These are phyloP conservation scores for Galerucella pusilla DNA, from an alignment of 2,888 invertebrate genomes.

Conservation along the genomic window DNA sequence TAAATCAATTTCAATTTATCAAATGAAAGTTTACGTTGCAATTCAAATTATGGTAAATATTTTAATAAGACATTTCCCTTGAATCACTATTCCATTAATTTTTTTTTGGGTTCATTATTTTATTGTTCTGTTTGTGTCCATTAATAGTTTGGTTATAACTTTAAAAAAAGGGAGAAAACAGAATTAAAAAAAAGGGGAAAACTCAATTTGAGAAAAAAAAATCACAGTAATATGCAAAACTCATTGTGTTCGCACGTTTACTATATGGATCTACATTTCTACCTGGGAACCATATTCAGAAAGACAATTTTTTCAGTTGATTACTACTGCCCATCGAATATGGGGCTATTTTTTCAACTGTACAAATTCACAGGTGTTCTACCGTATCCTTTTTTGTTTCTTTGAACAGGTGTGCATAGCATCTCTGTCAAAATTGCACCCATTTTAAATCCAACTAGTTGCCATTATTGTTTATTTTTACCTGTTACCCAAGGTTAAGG, in stretches of 20 bases:
- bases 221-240: not conserved
- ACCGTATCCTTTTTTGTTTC: constrained; percentile 39
- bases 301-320: constrained; percentile 18
- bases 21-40: no score
- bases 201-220: not conserved
- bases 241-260: constrained; percentile 1
- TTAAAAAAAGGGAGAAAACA: not conserved
- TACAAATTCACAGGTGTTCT: constrained; percentile 43
- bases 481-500: constrained; percentile 5
- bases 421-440: constrained; percentile 38
- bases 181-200: no score
- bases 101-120: no score
- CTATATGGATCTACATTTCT: not conserved
- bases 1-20: no score
- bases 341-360: constrained; percentile 29
- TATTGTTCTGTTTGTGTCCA: no score
- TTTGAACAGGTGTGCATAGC: constrained; percentile 41
- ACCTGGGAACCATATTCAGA: constrained; percentile 8
- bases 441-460: constrained; percentile 31
- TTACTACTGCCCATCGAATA: constrained; percentile 19
- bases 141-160: no score
- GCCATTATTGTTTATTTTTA: constrained; percentile 27
- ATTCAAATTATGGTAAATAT: no score
- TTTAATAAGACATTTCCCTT: no score
- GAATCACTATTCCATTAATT: no score